A percentile compares a stretch with the other conserved stretches of the same genome.
phyloP scores from a whole-genome alignment of 2,888 invertebrate species.

The Pandemis heparana region DNA sequence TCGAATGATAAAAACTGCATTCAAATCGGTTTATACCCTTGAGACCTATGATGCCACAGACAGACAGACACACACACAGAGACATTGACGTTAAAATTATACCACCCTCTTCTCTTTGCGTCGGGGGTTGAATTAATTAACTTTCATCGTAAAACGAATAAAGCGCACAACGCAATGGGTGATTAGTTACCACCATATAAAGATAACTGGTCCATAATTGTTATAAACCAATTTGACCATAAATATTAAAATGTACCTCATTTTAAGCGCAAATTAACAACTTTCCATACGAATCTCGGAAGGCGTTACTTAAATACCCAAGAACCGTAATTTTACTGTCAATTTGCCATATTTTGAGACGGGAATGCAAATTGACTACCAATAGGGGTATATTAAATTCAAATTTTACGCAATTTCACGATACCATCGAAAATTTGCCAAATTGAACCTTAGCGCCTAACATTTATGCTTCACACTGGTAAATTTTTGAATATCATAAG shows the following conservation, averaged over 20 bases:
- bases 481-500: background rate
- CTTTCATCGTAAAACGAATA: too few species aligned
- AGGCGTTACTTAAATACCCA: slow-evolving; percentile 15
- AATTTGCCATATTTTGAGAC: slow-evolving; percentile 41
- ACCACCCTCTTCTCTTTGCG: too few species aligned
- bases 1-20: too few species aligned
- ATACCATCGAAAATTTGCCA: background rate
- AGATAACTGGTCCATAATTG: background rate
- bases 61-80: too few species aligned
- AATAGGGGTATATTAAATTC: slow-evolving; percentile 38
- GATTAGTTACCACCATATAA: background rate
- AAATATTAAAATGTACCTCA: background rate
- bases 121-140: too few species aligned
- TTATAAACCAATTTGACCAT: background rate
- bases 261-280: background rate
- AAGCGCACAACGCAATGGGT: background rate
- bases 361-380: slow-evolving; percentile 34
- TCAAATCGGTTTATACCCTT: too few species aligned
- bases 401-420: slow-evolving; percentile 32
- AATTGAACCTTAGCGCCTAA: background rate
- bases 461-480: background rate
- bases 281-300: slow-evolving; percentile 18
- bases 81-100: too few species aligned
- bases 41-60: too few species aligned
- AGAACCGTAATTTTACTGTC: slow-evolving; percentile 33